phyloP scores from a whole-genome alignment of 2,113 vertebrate species.

The Myodes glareolus region DNA sequence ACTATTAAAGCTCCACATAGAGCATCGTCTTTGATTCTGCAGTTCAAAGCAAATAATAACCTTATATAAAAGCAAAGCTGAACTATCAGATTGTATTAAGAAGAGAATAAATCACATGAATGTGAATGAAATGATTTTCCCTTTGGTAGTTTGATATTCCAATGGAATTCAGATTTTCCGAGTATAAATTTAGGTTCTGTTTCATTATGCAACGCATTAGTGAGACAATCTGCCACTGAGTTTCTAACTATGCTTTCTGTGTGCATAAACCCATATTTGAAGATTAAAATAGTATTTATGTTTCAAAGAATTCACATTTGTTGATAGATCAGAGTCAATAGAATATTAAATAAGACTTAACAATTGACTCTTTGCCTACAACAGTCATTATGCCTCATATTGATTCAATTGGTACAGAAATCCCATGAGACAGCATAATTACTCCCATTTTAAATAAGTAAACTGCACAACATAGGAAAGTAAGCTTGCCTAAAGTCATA shows the following conservation, averaged over 20 bases:
- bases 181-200: conserved; percentile 41
- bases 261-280: not conserved
- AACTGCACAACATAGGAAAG: not conserved
- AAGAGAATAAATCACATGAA: not conserved
- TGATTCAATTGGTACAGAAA: not conserved
- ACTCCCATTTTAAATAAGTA: not conserved
- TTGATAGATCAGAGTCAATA: not conserved
- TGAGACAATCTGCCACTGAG: not conserved
- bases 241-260: conserved; percentile 24
- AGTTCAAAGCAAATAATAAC: not conserved
- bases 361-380: not conserved
- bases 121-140: conserved; percentile 33
- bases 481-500: not conserved
- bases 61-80: conserved; percentile 20
- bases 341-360: not conserved
- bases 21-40: not conserved
- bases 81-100: conserved; percentile 37
- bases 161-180: not conserved
- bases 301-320: not conserved
- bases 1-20: not conserved
- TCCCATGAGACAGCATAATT: not conserved
- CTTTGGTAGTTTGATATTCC: not conserved
- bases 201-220: not conserved
- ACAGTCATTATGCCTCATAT: not conserved
- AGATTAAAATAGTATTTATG: conserved; percentile 47